Conservation (phyloP, 2,797 vertebrate species). For the Schizopygopsis pylzovi region DNA sequence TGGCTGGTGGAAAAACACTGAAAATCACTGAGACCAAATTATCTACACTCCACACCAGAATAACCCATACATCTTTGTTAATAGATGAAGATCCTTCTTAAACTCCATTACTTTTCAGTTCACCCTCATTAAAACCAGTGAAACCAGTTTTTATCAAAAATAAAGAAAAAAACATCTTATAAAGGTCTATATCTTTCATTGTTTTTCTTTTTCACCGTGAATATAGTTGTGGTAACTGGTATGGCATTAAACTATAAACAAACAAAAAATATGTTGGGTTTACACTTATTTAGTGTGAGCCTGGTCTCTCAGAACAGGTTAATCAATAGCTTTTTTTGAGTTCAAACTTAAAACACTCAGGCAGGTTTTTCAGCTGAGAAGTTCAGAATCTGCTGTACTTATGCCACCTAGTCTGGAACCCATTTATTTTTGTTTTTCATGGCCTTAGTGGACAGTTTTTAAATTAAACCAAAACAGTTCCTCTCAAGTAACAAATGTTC, state of each 20-base stretch:
- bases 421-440: conserved; percentile 38
- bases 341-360: neutral
- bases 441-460: conserved; percentile 5
- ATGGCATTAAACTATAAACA: neutral
- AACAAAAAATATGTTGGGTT: neutral
- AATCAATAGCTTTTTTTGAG: neutral
- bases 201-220: neutral
- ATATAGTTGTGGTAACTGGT: neutral
- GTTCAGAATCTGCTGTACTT: conserved; percentile 4
- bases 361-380: neutral
- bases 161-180: neutral
- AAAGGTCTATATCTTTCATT: neutral
- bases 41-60: neutral
- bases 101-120: neutral
- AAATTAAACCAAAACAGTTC: neutral
- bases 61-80: neutral
- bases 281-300: neutral
- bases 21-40: neutral
- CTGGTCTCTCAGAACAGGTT: neutral
- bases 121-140: neutral
- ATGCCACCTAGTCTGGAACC: conserved; percentile 41
- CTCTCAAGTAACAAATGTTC: neutral
- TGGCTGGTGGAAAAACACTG: neutral
- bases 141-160: neutral
- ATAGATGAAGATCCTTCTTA: neutral